These are phyloP conservation scores for Mimumesa dahlbomi DNA, from an alignment of 2,888 invertebrate species.

Conservation along the genomic window DNA sequence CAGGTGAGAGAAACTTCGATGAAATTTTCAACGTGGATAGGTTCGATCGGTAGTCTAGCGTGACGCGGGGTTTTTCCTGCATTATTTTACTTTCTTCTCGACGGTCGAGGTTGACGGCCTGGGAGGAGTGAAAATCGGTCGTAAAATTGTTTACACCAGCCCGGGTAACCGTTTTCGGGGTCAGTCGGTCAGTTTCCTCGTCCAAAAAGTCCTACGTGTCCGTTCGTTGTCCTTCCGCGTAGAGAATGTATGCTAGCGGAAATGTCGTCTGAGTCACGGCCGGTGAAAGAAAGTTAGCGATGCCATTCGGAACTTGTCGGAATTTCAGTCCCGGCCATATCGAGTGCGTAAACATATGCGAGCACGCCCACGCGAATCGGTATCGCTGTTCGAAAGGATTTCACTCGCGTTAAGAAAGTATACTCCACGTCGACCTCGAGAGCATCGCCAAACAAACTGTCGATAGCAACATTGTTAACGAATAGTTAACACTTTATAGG, in stretches of 20 bases:
- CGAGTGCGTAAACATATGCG: not conserved
- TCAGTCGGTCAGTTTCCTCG: constrained; percentile 64
- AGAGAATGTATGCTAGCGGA: constrained; percentile 69
- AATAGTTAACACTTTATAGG: too few relatives aligned
- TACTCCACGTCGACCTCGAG: constrained; percentile 3
- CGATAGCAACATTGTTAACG: too few relatives aligned
- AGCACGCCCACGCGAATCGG: constrained; percentile 29
- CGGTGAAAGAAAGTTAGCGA: constrained; percentile 65
- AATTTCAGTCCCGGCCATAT: constrained; percentile 46
- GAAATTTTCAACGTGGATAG: too few relatives aligned
- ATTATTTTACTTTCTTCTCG: constrained; percentile 48
- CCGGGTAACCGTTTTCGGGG: constrained; percentile 50
- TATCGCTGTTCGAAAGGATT: constrained; percentile 33
- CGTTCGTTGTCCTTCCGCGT: constrained; percentile 36
- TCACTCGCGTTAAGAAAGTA: constrained; percentile 48
- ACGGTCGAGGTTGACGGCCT: constrained; percentile 11
- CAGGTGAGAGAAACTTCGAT: too few relatives aligned
- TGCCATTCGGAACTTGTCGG: constrained; percentile 49
- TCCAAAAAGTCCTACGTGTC: constrained; percentile 39
- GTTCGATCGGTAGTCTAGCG: too few relatives aligned
- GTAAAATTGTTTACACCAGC: constrained; percentile 40
- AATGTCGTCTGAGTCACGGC: constrained; percentile 66
- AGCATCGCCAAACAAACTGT: too few relatives aligned
- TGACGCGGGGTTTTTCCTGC: constrained; percentile 14
- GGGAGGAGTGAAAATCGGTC: constrained; percentile 50